Base-by-base conservation (phyloP, 2,888 invertebrate species). In the Parascotia fuliginaria region DNA sequence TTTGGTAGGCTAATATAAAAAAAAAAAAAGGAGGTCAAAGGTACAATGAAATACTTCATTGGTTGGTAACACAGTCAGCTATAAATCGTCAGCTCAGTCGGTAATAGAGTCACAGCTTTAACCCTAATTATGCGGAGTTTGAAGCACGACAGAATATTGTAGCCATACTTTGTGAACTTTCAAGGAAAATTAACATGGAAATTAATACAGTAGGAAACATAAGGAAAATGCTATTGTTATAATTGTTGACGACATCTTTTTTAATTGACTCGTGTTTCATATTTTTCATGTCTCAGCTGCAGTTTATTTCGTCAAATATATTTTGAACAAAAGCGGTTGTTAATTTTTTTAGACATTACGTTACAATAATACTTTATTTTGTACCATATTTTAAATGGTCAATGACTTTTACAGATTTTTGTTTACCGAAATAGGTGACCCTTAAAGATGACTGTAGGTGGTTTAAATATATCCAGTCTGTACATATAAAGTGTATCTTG, bases 91-190 rank as follows among this genome's bases (percentile, higher is more conserved):
- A 27, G 27, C 38, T 19, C 24, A 24, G 7, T 24, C 24, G 24
- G 6, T 24, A 24, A 24, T 7, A 1, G 24, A 24, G 7, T 9
- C 24, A 24, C 7, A 7, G 24, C 7, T 24, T 24, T 24, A 24
- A 61, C 58, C 70, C 57, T 73, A 71, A 74, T 74, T 76, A 68
- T 58, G 42, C 55, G 49, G 65, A 58, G 42, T 60, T 51, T 33
- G 27, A 15, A 22, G 39, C 16, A 27, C 38, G 34, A 28, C 42
- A 45, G 12, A 34, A 34, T 52, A 43, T 52, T 60, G 42, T 37
- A 43, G 29, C 27, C 36, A 39, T 54, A 55, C 14, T 55, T 43
- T 24, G 41, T 14, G 31, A 54, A 52, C 15, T 56, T 54, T 44
- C 5, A 24, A 33, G 24, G 44, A 31, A 50, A 42, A 55, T 44